Conservation (phyloP, 2,113 vertebrate species). For the Spilogale gracilis region DNA sequence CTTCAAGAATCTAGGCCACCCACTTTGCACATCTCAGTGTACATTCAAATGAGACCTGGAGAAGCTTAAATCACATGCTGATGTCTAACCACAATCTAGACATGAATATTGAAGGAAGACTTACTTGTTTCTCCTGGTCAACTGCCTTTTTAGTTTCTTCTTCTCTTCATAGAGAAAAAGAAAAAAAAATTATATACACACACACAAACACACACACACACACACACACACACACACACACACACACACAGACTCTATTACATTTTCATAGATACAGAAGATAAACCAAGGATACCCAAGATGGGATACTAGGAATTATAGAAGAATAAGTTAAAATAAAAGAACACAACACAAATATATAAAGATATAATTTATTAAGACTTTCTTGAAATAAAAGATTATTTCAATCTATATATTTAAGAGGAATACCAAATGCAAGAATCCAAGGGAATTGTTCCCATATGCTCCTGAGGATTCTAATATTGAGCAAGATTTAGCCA, state of each 20-base stretch:
- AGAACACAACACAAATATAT: not conserved
- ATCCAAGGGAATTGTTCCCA: not conserved
- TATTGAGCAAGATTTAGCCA: not conserved
- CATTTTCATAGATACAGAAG: not conserved
- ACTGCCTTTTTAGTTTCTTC: slow-evolving; percentile 20
- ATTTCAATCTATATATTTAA: not conserved
- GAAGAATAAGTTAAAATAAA: slow-evolving; percentile 32
- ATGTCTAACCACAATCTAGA: not conserved
- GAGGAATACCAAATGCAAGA: not conserved
- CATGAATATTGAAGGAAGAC: not conserved
- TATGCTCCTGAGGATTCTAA: not conserved
- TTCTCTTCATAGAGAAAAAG: not conserved
- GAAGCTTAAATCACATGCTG: not conserved
- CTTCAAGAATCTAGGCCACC: not conserved
- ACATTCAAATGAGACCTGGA: not conserved
- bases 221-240: no score
- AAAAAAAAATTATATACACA: not conserved
- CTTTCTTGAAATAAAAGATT: slow-evolving; percentile 14
- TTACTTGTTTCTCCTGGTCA: not conserved
- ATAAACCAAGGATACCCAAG: not conserved
- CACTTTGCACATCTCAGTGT: not conserved
- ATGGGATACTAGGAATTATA: not conserved
- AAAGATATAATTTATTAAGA: not conserved
- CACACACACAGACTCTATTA: not conserved
- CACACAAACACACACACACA: no score